Conservation (phyloP, 2,888 invertebrate genomes). For the Acrocera orbiculus region DNA sequence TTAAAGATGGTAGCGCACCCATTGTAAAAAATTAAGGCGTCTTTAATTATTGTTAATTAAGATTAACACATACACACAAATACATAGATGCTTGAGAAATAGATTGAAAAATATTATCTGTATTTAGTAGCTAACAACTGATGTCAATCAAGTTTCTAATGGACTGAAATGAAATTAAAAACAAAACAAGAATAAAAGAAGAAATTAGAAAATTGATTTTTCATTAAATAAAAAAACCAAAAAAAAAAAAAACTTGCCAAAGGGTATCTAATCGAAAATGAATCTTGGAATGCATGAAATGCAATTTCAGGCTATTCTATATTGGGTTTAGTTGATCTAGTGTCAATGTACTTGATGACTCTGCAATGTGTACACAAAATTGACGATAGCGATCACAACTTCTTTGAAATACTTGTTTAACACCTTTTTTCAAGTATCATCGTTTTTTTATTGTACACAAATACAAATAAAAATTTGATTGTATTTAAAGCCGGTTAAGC, state of each 20-base stretch:
- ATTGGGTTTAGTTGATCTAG: neutral
- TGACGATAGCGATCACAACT: neutral
- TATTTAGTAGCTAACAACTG: too few relatives aligned
- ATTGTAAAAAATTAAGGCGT: slow-evolving; percentile 1
- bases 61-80: slow-evolving; percentile 8
- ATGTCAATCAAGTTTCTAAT: neutral
- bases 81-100: neutral
- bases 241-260: neutral
- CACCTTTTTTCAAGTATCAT: neutral
- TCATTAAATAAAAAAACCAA: slow-evolving; percentile 1
- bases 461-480: slow-evolving; percentile 3
- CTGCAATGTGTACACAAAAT: neutral
- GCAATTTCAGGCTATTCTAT: too few relatives aligned
- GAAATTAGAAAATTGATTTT: too few relatives aligned
- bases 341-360: neutral
- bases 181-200: too few relatives aligned
- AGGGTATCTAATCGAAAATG: too few relatives aligned
- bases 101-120: too few relatives aligned
- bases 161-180: too few relatives aligned
- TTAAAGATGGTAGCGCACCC: too few relatives aligned
- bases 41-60: slow-evolving; percentile 11
- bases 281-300: too few relatives aligned
- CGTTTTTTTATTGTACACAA: slow-evolving; percentile 1
- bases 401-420: slow-evolving; percentile 1
- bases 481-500: slow-evolving; percentile 23